Conservation (phyloP, 1,140 invertebrate species). For the Sweltsa coloradensis region DNA sequence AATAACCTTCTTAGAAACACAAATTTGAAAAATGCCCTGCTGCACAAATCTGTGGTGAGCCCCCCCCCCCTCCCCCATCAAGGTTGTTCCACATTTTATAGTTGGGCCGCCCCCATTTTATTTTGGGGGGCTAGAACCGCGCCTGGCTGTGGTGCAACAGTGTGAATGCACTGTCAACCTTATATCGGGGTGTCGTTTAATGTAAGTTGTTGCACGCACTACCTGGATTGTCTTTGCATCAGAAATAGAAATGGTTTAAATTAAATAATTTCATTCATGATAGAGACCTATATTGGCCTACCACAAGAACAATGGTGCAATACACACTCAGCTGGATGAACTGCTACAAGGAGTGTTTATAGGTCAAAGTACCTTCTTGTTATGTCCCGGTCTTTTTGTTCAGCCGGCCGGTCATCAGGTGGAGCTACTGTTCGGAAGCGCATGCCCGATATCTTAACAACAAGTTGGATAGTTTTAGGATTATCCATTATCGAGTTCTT, state of each 20-base stretch:
- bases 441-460: constrained; percentile 49
- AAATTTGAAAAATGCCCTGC: no score
- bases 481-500: constrained; percentile 34
- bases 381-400: constrained; percentile 26
- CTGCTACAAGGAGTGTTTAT: background rate
- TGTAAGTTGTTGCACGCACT: no score
- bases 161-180: no score
- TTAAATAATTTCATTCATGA: background rate
- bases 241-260: background rate
- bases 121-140: no score
- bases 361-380: constrained; percentile 12
- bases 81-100: no score
- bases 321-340: background rate
- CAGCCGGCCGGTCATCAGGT: constrained; percentile 24
- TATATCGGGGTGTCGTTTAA: no score
- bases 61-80: no score
- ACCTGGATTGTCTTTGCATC: background rate
- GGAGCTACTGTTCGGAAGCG: constrained; percentile 42
- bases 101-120: no score
- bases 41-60: no score
- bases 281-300: background rate
- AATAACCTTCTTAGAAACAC: no score
- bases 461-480: constrained; percentile 43
- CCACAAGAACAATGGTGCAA: background rate
- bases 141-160: no score